Conservation (phyloP, 2,888 invertebrate species). For the Sarcophaga variegata region DNA sequence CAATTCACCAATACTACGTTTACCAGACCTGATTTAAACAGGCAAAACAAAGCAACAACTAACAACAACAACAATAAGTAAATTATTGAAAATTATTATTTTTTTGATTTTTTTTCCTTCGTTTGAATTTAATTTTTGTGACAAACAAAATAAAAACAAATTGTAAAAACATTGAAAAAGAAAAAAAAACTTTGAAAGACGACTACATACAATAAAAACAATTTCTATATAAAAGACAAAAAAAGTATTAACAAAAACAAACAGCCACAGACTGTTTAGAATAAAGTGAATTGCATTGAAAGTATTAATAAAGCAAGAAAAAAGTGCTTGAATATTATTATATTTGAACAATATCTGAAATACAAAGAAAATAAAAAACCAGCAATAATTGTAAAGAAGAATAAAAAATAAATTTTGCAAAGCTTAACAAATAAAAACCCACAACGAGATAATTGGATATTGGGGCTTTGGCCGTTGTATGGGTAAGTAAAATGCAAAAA, state of each 20-base stretch:
- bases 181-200: background rate
- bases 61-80: background rate
- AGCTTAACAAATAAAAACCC: constrained; percentile 71
- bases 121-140: background rate
- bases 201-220: background rate
- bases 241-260: constrained; percentile 39
- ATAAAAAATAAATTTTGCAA: constrained; percentile 57
- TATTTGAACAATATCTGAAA: constrained; percentile 34
- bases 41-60: constrained; percentile 67
- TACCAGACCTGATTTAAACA: constrained; percentile 79
- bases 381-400: constrained; percentile 31
- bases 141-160: constrained; percentile 21
- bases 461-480: constrained; percentile 83
- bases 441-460: constrained; percentile 77
- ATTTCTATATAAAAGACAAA: background rate
- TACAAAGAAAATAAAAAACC: constrained; percentile 43
- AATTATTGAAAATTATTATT: background rate
- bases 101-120: background rate
- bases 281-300: constrained; percentile 56
- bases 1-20: constrained; percentile 79
- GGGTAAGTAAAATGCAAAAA: constrained; percentile 81
- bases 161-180: constrained; percentile 12
- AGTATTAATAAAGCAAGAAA: constrained; percentile 51
- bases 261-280: background rate
- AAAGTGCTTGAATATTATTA: constrained; percentile 61